Conservation (phyloP, 2,113 vertebrate species). For the Trichechus manatus region DNA sequence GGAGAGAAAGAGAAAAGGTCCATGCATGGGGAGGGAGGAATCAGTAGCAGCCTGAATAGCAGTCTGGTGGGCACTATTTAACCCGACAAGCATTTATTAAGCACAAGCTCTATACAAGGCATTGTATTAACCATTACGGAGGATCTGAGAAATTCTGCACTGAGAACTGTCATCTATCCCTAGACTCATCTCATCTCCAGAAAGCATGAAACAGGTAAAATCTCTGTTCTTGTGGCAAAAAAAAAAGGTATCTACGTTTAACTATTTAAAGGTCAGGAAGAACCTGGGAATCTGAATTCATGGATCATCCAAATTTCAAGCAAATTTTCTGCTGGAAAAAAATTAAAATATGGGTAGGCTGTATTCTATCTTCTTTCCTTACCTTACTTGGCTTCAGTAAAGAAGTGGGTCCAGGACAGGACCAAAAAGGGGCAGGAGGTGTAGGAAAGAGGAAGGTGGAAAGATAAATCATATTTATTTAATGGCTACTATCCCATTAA, state of each 20-base stretch:
- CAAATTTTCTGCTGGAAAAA: conserved; percentile 34
- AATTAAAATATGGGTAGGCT: not conserved
- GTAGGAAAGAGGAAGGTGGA: not conserved
- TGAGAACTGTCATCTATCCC: not conserved
- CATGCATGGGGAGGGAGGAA: not conserved
- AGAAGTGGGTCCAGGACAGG: not conserved
- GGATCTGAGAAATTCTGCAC: not conserved
- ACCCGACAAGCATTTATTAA: not conserved
- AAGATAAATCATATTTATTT: not conserved
- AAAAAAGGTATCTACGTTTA: not conserved
- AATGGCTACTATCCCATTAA: not conserved
- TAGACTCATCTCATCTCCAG: not conserved
- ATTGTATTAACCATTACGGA: not conserved
- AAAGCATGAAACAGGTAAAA: not conserved
- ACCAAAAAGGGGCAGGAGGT: not conserved
- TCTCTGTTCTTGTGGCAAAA: not conserved
- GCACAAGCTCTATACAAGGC: not conserved
- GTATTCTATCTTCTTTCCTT: not conserved
- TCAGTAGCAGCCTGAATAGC: not conserved
- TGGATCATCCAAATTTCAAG: conserved; percentile 25
- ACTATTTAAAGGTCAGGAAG: conserved; percentile 21
- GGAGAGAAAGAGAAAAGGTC: not conserved
- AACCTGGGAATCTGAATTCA: not conserved
- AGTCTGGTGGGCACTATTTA: not conserved
- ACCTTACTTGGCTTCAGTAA: not conserved